A percentile compares a stretch with the other conserved stretches of the same genome.
Conservation (phyloP, 2,113 vertebrate genomes). For the Pachypanchax playfairii region DNA sequence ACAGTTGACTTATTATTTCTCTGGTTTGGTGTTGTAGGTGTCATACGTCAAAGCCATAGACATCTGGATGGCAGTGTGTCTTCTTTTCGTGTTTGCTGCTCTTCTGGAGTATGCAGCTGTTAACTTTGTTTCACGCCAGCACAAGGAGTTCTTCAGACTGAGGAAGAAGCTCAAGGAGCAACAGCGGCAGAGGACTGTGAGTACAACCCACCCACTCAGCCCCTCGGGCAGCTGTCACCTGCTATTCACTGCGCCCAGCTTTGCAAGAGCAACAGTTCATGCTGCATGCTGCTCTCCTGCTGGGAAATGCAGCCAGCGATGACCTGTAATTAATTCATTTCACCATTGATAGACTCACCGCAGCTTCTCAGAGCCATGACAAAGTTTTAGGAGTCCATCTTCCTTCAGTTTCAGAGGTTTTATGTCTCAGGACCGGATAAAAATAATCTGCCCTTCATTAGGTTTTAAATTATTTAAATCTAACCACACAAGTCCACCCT, state of each 20-base stretch:
- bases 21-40: constrained; percentile 77
- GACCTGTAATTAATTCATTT: constrained; percentile 69
- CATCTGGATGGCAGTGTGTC: constrained; percentile 97
- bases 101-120: constrained; percentile 92
- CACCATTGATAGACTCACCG: constrained; percentile 11
- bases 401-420: too few relatives aligned
- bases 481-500: too few relatives aligned
- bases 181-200: constrained; percentile 83
- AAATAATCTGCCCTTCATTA: too few relatives aligned
- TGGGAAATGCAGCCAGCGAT: constrained; percentile 35
- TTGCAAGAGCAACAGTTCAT: constrained; percentile 49
- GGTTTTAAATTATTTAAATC: too few relatives aligned
- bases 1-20: neutral
- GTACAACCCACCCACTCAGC: constrained; percentile 59
- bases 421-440: too few relatives aligned
- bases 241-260: constrained; percentile 57
- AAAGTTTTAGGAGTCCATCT: too few relatives aligned
- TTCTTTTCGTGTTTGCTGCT: constrained; percentile 92
- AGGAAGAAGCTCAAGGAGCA: constrained; percentile 83
- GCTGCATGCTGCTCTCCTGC: constrained; percentile 49
- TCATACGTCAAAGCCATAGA: constrained; percentile 96
- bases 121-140: constrained; percentile 94
- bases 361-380: too few relatives aligned
- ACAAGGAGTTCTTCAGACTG: constrained; percentile 91
- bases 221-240: constrained; percentile 69